Conservation (phyloP, 2,113 vertebrate genomes). For the Neotragus pygmaeus region DNA sequence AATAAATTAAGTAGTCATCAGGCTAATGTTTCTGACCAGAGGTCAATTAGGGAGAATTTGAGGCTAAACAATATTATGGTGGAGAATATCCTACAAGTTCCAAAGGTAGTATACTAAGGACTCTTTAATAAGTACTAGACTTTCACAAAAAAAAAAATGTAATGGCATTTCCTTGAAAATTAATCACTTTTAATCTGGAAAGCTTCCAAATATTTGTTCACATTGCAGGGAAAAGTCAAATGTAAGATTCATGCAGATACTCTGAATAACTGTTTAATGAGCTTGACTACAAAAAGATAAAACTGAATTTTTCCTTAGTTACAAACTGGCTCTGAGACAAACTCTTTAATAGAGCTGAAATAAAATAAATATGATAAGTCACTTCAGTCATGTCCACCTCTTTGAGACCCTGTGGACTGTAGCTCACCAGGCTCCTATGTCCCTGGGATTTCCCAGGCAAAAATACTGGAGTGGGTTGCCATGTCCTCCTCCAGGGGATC, state of each 20-base stretch:
- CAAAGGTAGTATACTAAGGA: not conserved
- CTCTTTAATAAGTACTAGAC: not conserved
- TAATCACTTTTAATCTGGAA: not conserved
- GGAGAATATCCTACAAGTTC: not conserved
- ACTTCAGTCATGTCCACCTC: not conserved
- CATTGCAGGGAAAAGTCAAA: not conserved
- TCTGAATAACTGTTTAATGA: not conserved
- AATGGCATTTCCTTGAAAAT: not conserved
- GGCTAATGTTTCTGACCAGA: not conserved
- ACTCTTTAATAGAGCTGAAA: not conserved
- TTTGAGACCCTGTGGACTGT: not conserved
- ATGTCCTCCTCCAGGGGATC: not conserved
- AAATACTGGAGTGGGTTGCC: not conserved
- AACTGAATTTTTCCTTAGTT: not conserved
- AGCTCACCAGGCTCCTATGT: not conserved
- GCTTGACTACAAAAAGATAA: not conserved
- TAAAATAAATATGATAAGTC: not conserved
- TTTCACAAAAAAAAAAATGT: not conserved
- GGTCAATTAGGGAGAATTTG: not conserved
- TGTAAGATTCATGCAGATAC: not conserved
- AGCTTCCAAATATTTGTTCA: not conserved
- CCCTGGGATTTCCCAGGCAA: not conserved
- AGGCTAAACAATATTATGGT: not conserved
- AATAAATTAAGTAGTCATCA: not conserved
- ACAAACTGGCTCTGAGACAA: not conserved